Conservation (phyloP, 2,888 invertebrate species). For the Argynnis bischoffii region DNA sequence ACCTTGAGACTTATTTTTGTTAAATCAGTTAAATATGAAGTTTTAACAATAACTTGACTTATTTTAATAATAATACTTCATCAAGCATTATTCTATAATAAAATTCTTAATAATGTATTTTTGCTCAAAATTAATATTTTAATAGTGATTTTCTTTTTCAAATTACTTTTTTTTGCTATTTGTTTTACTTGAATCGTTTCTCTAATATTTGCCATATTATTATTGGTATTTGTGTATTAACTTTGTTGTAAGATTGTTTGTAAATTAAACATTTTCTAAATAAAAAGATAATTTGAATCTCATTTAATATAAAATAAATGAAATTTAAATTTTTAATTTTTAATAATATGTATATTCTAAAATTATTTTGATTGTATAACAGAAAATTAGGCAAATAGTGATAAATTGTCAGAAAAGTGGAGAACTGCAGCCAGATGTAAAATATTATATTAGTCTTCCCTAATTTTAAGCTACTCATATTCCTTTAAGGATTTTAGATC, state of each 20-base stretch:
- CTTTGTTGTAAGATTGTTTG: constrained; percentile 16
- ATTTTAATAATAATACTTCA: no score
- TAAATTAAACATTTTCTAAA: constrained; percentile 11
- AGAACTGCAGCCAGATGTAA: constrained; percentile 5
- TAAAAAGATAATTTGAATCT: constrained; percentile 1
- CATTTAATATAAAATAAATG: no score
- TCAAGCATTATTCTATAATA: no score
- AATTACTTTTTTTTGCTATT: constrained; percentile 1
- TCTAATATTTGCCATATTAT: constrained; percentile 15
- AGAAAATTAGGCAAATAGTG: background rate
- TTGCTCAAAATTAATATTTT: background rate
- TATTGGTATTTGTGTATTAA: constrained; percentile 8
- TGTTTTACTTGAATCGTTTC: background rate
- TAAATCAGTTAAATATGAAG: no score
- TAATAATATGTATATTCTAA: background rate
- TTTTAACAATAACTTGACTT: no score
- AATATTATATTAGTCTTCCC: constrained; percentile 48
- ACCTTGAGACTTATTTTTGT: no score
- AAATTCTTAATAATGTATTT: background rate
- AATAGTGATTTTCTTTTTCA: background rate
- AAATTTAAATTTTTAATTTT: no score
- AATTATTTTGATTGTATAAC: background rate
- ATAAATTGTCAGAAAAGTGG: background rate
- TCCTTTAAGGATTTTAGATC: constrained; percentile 27
- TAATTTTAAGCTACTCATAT: constrained; percentile 34